Evolutionary conservation across 1,140 invertebrate genomes (phyloP).

Genomic region (Vanessa atalanta): DNA sequence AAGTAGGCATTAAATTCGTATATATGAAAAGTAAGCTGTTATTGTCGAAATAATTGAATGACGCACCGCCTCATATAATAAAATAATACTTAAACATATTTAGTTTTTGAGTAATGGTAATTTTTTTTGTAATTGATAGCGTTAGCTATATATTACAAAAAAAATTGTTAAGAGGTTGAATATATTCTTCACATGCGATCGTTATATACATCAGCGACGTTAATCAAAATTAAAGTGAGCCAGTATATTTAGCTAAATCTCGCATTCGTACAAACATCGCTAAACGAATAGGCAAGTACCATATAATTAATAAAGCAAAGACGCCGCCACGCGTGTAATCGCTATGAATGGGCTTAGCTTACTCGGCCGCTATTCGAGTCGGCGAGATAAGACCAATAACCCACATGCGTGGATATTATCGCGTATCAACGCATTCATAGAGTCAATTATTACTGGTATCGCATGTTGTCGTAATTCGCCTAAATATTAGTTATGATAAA

Average conservation of each 20-base stretch:
- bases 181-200: no score
- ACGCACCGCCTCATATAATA: no score
- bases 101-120: no score
- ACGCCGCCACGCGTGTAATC: slow-evolving; percentile 8
- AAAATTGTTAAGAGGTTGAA: no score
- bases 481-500: background rate
- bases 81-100: no score
- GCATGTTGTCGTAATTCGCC: background rate
- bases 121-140: no score
- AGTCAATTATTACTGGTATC: background rate
- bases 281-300: background rate
- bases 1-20: no score
- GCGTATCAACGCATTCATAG: background rate
- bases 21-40: no score
- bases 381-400: slow-evolving; percentile 34
- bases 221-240: background rate
- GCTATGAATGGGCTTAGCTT: slow-evolving; percentile 11
- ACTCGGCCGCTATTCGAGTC: slow-evolving; percentile 20
- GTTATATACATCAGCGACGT: no score
- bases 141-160: no score
- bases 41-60: no score
- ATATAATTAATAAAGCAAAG: slow-evolving; percentile 18
- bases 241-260: background rate
- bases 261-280: background rate
- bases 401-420: slow-evolving; percentile 12